Conservation (phyloP, 1,140 invertebrate species). For the Drosophila bocki region DNA sequence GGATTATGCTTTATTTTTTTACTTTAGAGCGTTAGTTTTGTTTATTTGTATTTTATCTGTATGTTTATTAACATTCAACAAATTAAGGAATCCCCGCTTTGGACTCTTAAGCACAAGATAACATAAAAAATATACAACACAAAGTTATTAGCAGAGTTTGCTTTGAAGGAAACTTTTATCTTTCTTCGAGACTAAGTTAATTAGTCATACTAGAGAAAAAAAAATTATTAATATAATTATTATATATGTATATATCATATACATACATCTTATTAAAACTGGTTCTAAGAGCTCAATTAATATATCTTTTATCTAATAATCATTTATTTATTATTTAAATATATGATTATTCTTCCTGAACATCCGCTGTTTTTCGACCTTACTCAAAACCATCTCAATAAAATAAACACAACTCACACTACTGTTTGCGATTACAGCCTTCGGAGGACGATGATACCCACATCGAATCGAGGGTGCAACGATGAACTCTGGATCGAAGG, state of each 20-base stretch:
- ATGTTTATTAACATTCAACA: not conserved
- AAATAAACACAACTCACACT: slow-evolving; percentile 1
- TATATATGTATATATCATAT: no score
- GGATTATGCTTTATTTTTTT: not conserved
- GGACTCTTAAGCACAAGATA: not conserved
- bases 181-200: no score
- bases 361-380: not conserved
- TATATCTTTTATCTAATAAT: no score
- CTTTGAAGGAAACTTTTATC: not conserved
- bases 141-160: not conserved
- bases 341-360: no score
- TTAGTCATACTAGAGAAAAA: not conserved
- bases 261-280: no score
- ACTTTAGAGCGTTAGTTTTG: not conserved
- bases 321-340: no score
- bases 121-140: not conserved
- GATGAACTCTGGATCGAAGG: slow-evolving; percentile 21
- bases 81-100: not conserved
- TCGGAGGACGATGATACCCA: slow-evolving; percentile 4
- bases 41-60: not conserved
- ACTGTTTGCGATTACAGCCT: slow-evolving; percentile 2
- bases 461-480: slow-evolving; percentile 5
- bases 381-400: not conserved
- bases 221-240: no score
- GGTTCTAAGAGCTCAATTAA: no score